Conservation (phyloP, 2,113 vertebrate genomes). For the Chascanopsetta lugubris region DNA sequence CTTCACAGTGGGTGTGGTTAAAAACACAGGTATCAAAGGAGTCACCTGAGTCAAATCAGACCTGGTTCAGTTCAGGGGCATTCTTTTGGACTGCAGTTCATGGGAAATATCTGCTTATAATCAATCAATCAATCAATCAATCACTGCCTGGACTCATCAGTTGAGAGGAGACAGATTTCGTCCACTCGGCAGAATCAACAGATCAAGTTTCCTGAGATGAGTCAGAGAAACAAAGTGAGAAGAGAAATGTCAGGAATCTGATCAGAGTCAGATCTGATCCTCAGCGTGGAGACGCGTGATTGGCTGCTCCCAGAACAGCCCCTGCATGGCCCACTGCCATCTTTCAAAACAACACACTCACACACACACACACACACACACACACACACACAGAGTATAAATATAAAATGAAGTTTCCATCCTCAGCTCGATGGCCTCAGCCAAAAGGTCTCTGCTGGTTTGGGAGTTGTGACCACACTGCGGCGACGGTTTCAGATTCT, state of each 20-base stretch:
- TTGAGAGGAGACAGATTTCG: too few relatives aligned
- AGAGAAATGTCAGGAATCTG: slow-evolving; percentile 56
- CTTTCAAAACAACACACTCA: slow-evolving; percentile 16
- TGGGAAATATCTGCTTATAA: too few relatives aligned
- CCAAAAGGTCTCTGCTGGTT: slow-evolving; percentile 76
- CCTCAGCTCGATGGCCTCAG: slow-evolving; percentile 63
- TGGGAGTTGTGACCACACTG: slow-evolving; percentile 77
- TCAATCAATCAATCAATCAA: too few relatives aligned
- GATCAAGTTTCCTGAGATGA: too few relatives aligned
- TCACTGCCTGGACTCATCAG: too few relatives aligned
- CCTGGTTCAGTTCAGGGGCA: too few relatives aligned
- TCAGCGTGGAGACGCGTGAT: slow-evolving; percentile 26
- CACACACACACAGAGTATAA: slow-evolving; percentile 39
- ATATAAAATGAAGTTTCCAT: slow-evolving; percentile 78
- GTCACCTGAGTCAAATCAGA: too few relatives aligned
- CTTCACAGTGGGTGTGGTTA: too few relatives aligned
- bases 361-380: slow-evolving; percentile 30
- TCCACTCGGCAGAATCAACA: too few relatives aligned
- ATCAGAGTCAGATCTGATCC: slow-evolving; percentile 19
- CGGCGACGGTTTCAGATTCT: slow-evolving; percentile 81
- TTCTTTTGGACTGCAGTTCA: too few relatives aligned
- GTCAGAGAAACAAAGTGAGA: slow-evolving; percentile 3
- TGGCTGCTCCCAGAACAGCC: slow-evolving; percentile 39
- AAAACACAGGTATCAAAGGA: too few relatives aligned
- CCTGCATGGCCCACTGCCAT: slow-evolving; percentile 41